Base-by-base conservation (phyloP, 2,888 invertebrate genomes). In the Stegana nigrithorax region DNA sequence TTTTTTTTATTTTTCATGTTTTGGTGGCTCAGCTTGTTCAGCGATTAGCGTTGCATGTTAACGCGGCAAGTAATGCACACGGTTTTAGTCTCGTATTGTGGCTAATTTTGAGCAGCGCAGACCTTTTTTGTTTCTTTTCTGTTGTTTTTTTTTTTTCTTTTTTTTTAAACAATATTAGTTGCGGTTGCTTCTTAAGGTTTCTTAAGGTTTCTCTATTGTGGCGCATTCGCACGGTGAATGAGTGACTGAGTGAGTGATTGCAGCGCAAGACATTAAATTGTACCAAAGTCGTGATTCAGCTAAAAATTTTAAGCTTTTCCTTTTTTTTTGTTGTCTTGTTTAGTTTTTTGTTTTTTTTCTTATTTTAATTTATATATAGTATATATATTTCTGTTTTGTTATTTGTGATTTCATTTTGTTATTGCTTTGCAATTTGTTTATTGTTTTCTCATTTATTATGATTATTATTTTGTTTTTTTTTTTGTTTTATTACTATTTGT, bases 41-140 rank as follows among this genome's bases (percentile, higher is more conserved):
- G n/a, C 79, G 76, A 76, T 75, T 78, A 74, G 69, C 74, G 60
- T 65, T 76, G 74, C 75, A 74, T 77, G 78, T 78, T 75, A 75
- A 76, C 74, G 76, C 74, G 76, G 76, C 71, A 72, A 62, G 19
- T 45, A 23, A 19, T 62, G 62, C 60, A 59, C 60, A 65, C 65
- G 65, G 62, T 66, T 65, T 58, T 53, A 65, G 68, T n/a, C n/a
- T 66, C 73, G 70, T 76, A 73, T 73, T 76, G 70, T 67, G 70
- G 78, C 73, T 78, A 74, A 75, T 74, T 51, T 26, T 25, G 23
- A 6, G 27, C 51, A 8, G 27, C n/a, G 10, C 39, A n/a, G 39
- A n/a, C 2, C 10, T n/a, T 5, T 39, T 39, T 39, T 14, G 14
- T 39, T 39, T 12, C 2, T 5, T n/a, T n/a, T n/a, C n/a, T n/a